A percentile compares a stretch with the other conserved stretches of the same genome.
These are phyloP conservation scores for Drosophila pectinifera DNA, from an alignment of 1,140 invertebrate genomes.

Conservation along the genomic window DNA sequence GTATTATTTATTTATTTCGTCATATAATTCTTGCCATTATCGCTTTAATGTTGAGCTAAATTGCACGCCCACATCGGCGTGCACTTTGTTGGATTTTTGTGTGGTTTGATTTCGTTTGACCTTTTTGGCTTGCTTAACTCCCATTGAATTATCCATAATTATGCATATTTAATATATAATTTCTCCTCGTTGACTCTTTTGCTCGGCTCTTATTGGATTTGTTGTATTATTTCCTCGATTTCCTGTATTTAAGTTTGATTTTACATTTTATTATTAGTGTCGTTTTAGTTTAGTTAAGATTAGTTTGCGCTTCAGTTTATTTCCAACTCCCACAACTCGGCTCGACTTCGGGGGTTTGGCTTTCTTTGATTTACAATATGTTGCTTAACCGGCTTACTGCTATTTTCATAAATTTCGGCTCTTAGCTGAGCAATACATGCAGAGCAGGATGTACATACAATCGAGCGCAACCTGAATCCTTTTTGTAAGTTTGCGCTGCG, in stretches of 20 bases:
- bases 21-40: conserved; percentile 79
- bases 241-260: conserved; percentile 81
- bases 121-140: conserved; percentile 65
- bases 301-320: conserved; percentile 35
- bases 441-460: not conserved
- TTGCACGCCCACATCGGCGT: conserved; percentile 62
- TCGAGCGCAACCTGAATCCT: conserved; percentile 5
- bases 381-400: conserved; percentile 40
- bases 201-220: conserved; percentile 22
- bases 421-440: conserved; percentile 28
- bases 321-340: conserved; percentile 24
- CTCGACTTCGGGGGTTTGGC: conserved; percentile 17
- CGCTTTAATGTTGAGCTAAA: conserved; percentile 77
- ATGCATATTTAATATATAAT: conserved; percentile 67
- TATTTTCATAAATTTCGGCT: conserved; percentile 20
- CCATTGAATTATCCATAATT: conserved; percentile 69
- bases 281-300: conserved; percentile 38
- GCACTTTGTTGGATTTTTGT: conserved; percentile 54
- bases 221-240: conserved; percentile 41
- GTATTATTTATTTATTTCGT: conserved; percentile 73
- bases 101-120: conserved; percentile 72
- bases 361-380: conserved; percentile 69
- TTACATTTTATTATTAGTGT: conserved; percentile 74
- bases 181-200: conserved; percentile 34
- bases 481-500: conserved; percentile 6